phyloP scores from a whole-genome alignment of 92 coral and sea anemone genomes.

The Heliopora coerulea region DNA sequence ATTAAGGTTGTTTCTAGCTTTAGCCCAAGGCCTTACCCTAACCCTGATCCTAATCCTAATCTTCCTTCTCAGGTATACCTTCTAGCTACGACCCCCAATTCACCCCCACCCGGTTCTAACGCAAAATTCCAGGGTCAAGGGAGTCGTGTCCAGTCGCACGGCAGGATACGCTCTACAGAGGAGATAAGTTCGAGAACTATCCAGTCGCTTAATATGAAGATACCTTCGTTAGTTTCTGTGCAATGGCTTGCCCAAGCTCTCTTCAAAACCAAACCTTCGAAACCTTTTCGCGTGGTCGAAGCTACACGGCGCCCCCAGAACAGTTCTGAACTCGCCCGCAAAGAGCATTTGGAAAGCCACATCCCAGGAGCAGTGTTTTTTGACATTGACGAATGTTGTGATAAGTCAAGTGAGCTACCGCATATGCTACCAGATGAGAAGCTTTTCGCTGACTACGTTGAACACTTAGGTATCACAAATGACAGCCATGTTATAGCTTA shows the following conservation, averaged over 20 bases:
- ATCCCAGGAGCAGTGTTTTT: slow-evolving; percentile 87
- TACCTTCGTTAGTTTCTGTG: slow-evolving; percentile 58
- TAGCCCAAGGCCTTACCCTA: too few relatives aligned
- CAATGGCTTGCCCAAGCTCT: slow-evolving; percentile 74
- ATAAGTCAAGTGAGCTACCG: slow-evolving; percentile 63
- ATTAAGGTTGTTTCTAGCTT: too few relatives aligned
- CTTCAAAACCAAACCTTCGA: slow-evolving; percentile 50
- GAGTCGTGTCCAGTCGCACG: too few relatives aligned
- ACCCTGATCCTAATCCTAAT: too few relatives aligned
- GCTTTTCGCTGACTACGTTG: slow-evolving; percentile 71
- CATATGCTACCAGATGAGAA: slow-evolving; percentile 83
- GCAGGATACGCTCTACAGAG: too few relatives aligned
- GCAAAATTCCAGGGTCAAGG: too few relatives aligned
- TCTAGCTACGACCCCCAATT: too few relatives aligned
- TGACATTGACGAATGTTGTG: slow-evolving; percentile 80
- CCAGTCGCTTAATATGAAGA: not conserved
- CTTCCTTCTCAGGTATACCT: too few relatives aligned
- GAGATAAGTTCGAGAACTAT: not conserved
- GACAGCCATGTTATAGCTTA: slow-evolving; percentile 88
- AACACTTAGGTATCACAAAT: slow-evolving; percentile 74
- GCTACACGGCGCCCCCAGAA: slow-evolving; percentile 92
- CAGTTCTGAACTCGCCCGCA: slow-evolving; percentile 35
- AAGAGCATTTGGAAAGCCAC: slow-evolving; percentile 65
- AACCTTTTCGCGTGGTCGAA: slow-evolving; percentile 69
- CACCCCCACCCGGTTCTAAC: too few relatives aligned